Conservation (phyloP, 2,797 vertebrate genomes). For the Dromococcyx pavoninus region DNA sequence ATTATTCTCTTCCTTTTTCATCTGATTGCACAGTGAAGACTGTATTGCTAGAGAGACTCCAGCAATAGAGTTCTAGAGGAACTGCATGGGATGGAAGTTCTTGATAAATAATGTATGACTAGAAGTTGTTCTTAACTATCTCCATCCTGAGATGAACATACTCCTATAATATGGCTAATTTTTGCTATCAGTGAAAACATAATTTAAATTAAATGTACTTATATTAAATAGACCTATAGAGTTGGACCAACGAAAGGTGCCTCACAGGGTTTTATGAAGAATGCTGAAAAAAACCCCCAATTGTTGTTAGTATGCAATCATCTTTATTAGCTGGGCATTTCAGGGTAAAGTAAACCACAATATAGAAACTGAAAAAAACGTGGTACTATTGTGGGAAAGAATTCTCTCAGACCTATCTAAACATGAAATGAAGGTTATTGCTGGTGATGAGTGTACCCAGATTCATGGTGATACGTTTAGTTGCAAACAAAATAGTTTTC, state of each 20-base stretch:
- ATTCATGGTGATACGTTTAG: background rate
- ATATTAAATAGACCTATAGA: background rate
- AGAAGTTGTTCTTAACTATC: background rate
- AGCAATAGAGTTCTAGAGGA: background rate
- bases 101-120: background rate
- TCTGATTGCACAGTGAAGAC: background rate
- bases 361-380: background rate
- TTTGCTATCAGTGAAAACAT: background rate
- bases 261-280: background rate
- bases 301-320: background rate
- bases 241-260: background rate
- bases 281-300: background rate
- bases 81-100: background rate
- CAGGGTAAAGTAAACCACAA: background rate
- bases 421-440: background rate
- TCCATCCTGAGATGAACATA: background rate
- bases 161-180: background rate
- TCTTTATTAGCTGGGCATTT: background rate
- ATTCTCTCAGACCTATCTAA: background rate
- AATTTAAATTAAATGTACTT: background rate
- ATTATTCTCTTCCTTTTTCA: background rate
- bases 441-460: background rate
- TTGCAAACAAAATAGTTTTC: background rate
- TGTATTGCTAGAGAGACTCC: background rate
- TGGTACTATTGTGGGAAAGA: background rate